A percentile compares a stretch with the other conserved stretches of the same genome.
These are phyloP conservation scores for Macquaria ambigua DNA, from an alignment of 2,113 vertebrate species.

Conservation along the genomic window DNA sequence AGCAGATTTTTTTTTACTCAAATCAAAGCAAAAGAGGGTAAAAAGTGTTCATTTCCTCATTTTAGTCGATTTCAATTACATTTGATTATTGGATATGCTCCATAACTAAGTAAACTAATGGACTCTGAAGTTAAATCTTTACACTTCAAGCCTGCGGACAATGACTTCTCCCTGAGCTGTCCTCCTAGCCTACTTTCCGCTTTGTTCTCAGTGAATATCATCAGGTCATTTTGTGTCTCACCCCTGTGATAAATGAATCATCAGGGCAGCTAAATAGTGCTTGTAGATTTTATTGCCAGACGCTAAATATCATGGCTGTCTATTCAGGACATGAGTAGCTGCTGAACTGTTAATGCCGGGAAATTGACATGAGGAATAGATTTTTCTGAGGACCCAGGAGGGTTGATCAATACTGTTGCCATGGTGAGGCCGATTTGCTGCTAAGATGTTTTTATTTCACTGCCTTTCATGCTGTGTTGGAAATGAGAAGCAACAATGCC, in stretches of 20 bases:
- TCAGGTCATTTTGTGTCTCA: slow-evolving; percentile 60
- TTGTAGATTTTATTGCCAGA: slow-evolving; percentile 74
- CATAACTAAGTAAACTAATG: slow-evolving; percentile 25
- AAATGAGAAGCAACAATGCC: slow-evolving; percentile 76
- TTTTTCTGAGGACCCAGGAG: slow-evolving; percentile 77
- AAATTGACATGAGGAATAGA: slow-evolving; percentile 80
- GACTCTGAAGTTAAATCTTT: slow-evolving; percentile 31
- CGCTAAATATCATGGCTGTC: slow-evolving; percentile 73
- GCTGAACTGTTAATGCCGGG: slow-evolving; percentile 77
- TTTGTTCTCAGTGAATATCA: slow-evolving; percentile 59
- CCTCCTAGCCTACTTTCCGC: slow-evolving; percentile 7
- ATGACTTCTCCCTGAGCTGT: slow-evolving; percentile 33
- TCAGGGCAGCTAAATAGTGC: slow-evolving; percentile 73
- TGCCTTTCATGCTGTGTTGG: slow-evolving; percentile 73
- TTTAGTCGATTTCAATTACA: slow-evolving; percentile 22
- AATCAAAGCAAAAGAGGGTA: not conserved
- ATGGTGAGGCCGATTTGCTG: slow-evolving; percentile 80
- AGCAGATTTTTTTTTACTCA: not conserved
- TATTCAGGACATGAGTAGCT: slow-evolving; percentile 69
- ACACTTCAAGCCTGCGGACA: slow-evolving; percentile 4
- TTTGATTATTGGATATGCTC: slow-evolving; percentile 19
- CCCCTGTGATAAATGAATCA: slow-evolving; percentile 77
- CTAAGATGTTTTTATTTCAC: slow-evolving; percentile 83
- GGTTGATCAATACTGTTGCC: slow-evolving; percentile 82
- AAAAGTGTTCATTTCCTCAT: slow-evolving; percentile 1